These are phyloP conservation scores for Sebastes minor DNA, from an alignment of 2,797 vertebrate genomes.

Conservation along the genomic window DNA sequence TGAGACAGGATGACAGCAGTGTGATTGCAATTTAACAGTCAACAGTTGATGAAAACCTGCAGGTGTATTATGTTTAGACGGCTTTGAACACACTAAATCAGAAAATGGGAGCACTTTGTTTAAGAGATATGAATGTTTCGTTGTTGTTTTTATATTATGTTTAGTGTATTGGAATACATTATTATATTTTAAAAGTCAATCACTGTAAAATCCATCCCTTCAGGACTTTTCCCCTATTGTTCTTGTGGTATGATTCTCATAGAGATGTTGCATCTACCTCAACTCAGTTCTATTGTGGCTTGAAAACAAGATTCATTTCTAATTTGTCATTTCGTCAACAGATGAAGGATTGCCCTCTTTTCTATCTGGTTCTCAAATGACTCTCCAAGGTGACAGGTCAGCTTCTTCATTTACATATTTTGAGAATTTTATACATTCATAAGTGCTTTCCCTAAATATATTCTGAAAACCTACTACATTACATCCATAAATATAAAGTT, in stretches of 20 bases:
- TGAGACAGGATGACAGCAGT: not conserved
- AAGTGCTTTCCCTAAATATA: not conserved
- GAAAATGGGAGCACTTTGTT: not conserved
- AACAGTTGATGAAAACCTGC: not conserved
- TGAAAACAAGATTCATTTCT: not conserved
- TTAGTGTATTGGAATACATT: not conserved
- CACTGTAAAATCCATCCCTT: accelerated
- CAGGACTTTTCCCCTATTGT: too few species aligned
- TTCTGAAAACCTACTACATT: not conserved
- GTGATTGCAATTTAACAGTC: not conserved
- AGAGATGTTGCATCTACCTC: not conserved
- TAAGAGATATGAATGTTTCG: not conserved
- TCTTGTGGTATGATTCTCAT: too few species aligned
- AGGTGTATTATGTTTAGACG: not conserved
- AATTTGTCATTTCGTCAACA: not conserved
- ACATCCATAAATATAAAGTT: not conserved
- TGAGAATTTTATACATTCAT: not conserved
- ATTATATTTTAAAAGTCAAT: not conserved
- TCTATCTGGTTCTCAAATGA: not conserved
- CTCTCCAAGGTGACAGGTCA: not conserved
- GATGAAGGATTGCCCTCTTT: not conserved
- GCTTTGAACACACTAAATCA: not conserved
- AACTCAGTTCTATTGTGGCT: not conserved
- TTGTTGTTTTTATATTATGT: not conserved
- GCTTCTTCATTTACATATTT: not conserved